phyloP scores from a whole-genome alignment of 2,797 vertebrate species.

The Macroramphosus scolopax region DNA sequence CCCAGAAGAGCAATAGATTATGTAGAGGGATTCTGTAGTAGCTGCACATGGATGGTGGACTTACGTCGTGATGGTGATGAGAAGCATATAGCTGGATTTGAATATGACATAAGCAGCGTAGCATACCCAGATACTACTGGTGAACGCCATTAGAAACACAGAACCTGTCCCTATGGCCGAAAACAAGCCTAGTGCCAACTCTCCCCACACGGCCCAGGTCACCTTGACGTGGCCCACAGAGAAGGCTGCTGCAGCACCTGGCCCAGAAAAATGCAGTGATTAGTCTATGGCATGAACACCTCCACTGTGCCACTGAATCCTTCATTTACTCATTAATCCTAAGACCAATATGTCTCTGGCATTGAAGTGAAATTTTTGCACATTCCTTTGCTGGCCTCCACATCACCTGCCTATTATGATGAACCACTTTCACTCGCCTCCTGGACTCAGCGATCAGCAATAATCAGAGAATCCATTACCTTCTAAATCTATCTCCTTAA shows the following conservation, averaged over 20 bases:
- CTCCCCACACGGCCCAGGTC: slow-evolving; percentile 74
- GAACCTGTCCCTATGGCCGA: slow-evolving; percentile 67
- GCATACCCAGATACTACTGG: slow-evolving; percentile 72
- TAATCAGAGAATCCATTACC: slow-evolving; percentile 54
- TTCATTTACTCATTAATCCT: slow-evolving; percentile 17
- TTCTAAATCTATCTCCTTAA: slow-evolving; percentile 54
- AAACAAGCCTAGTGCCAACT: slow-evolving; percentile 75
- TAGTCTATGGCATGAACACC: neutral
- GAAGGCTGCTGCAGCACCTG: slow-evolving; percentile 76
- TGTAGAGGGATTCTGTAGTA: too few relatives aligned
- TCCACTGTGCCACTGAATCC: slow-evolving; percentile 2
- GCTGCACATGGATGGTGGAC: too few relatives aligned
- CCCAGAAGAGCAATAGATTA: too few relatives aligned
- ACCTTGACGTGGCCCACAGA: slow-evolving; percentile 68
- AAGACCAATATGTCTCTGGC: too few relatives aligned
- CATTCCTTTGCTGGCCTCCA: slow-evolving; percentile 7
- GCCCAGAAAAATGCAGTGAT: slow-evolving; percentile 11
- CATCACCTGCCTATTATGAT: slow-evolving; percentile 17
- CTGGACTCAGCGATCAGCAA: slow-evolving; percentile 49
- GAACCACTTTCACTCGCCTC: slow-evolving; percentile 17
- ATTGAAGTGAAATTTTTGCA: neutral
- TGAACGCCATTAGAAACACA: slow-evolving; percentile 71
- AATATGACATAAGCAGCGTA: slow-evolving; percentile 74
- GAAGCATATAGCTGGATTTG: slow-evolving; percentile 79
- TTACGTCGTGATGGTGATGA: slow-evolving; percentile 77